Percentiles rank a stretch among this genome's conserved stretches.
Evolutionary conservation across 2,797 vertebrate species (phyloP).

Genomic region (Aphelocoma californica): DNA sequence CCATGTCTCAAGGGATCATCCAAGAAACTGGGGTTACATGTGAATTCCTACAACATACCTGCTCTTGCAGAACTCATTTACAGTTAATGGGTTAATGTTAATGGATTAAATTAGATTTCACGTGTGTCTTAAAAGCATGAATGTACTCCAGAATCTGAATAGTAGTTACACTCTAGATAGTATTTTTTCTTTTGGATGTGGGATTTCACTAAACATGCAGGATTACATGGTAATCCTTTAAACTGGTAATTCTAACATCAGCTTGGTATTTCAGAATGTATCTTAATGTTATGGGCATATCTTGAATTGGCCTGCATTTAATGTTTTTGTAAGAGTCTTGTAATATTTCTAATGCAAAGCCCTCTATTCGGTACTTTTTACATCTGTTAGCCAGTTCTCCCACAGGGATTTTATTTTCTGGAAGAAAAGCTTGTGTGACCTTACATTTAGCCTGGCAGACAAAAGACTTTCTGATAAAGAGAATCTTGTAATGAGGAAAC

Average conservation of each 20-base stretch:
- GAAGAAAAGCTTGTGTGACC: not conserved
- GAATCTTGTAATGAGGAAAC: not conserved
- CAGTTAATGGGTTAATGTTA: not conserved
- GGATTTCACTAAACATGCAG: not conserved
- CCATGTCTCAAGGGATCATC: not conserved
- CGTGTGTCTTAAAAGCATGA: not conserved
- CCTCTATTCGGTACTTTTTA: not conserved
- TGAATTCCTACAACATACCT: not conserved
- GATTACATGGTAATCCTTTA: not conserved
- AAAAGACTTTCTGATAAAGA: not conserved
- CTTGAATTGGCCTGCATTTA: not conserved
- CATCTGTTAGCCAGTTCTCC: not conserved
- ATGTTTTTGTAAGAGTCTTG: not conserved
- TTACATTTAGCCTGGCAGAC: not conserved
- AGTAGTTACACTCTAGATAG: not conserved
- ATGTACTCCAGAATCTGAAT: not conserved
- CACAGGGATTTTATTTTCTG: not conserved
- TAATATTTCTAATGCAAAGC: not conserved
- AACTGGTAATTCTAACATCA: not conserved
- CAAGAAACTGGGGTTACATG: not conserved
- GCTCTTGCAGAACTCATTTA: not conserved
- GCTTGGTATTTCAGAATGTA: not conserved
- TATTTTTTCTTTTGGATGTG: not conserved
- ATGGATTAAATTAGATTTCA: not conserved
- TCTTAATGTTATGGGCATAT: not conserved